Evolutionary conservation across 1,140 invertebrate species (phyloP), one percentile per base, ranked within the genome.

Genomic region (Panagrolaimus sp.): DNA sequence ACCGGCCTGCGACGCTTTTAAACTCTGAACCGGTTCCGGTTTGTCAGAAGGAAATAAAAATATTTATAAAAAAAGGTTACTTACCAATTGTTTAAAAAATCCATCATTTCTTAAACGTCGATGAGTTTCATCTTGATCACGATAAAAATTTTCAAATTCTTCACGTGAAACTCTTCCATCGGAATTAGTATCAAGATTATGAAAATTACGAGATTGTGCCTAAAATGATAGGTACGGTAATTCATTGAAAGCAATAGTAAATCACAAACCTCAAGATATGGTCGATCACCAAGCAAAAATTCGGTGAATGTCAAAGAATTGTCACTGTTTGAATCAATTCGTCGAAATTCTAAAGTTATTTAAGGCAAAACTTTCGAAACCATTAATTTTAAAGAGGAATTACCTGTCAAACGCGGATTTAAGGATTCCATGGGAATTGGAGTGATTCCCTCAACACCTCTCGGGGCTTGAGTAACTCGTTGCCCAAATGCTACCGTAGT

Each of bases 21-120:
- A 27, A 57, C 51, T 57, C 51, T 57, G 51, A 57, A 57, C 51
- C 51, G 51, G n/a, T 20, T 20, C 51, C 51, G 51, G 20, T 20
- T 57, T 25, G 51, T 20, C 13, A 57, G 27, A 9, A 5, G n/a
- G n/a, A 57, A n/a, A 57, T 4, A 57, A 9, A 8, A 25, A 57
- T 11, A 5, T 27, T 42, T 44, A 42, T 4, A 38, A 7, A 7
- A 38, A 38, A 38, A 38, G 7, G 44, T 8, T 5, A 51, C 78
- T 70, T 64, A 77, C 76, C 48, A 78, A 65, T 69, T 78, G 78
- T 42, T 78, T 78, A 46, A 78, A 80, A 47, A 78, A 78, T n/a
- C 65, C 51, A 47, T 78, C 70, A 43, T 47, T 42, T 27, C 74
- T 72, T n/a, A 77, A 31, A 44, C 65, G 65, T 9, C 62, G 72